Base-by-base conservation (phyloP, 1,140 invertebrate genomes). In the Neotoxoptera formosana region DNA sequence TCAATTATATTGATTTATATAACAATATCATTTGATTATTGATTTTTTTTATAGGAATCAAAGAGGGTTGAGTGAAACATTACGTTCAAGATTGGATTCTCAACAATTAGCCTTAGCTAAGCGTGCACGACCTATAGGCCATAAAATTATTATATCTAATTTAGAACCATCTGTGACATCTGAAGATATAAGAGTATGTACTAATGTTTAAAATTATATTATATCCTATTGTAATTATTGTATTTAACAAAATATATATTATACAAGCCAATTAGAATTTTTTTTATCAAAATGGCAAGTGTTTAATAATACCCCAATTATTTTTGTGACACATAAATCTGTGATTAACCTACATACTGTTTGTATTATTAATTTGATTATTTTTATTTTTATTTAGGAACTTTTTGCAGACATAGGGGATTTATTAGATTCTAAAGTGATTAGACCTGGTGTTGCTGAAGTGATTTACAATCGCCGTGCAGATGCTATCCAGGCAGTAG, bases 401-500 rank as follows among this genome's bases (percentile, higher is more conserved):
- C 96, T 99, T 87, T 99, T 99, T 96, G 98, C 98, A 95, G 98
- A 98, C 95, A 97, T 99, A 93, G 98, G 98, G 23, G 97, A 98
- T 87, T 96, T 99, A 94, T 95, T 98, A 76, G 97, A 97, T 94
- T 98, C 98, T 6, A 96, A 97, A 94, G 96, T 99, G 94, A 97
- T 98, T n/a, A 96, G 98, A 90, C 96, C 97, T 9, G 98, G 98
- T 11, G 97, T 97, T 23, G 98, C 98, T 1, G 98, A 99, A 96
- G 98, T 99, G 23, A 97, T 98, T 94, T 99, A 98, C 95, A 97
- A 97, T 94, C 97, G 96, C 67, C 95, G 97, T 91, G 97, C 98
- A 94, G 98, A 99, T 96, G 98, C 98, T 83, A 96, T 97, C 93
- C 97, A 97, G 95, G 98, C 98, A 48, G 97, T 98, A 17, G 97